These are phyloP conservation scores for Epinephelus awoara DNA, from an alignment of 2,797 vertebrate species.

Conservation along the genomic window DNA sequence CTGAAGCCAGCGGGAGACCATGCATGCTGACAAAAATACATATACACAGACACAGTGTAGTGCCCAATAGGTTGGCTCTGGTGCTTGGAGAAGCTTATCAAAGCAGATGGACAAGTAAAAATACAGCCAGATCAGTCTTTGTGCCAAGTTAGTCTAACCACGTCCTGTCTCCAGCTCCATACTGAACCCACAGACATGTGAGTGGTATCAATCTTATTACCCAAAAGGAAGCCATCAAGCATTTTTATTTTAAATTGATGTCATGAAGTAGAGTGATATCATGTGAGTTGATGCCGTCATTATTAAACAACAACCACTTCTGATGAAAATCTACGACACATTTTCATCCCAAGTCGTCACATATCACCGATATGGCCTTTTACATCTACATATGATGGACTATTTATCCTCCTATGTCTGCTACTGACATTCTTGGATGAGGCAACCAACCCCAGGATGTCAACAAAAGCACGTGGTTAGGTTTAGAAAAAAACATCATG, in stretches of 20 bases:
- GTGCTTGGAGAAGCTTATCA: constrained; percentile 15
- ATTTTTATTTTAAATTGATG: not conserved
- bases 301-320: no score
- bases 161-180: not conserved
- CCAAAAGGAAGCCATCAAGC: not conserved
- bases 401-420: no score
- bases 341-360: no score
- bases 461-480: no score
- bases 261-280: no score
- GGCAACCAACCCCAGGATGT: no score
- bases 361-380: no score
- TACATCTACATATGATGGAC: no score
- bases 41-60: not conserved
- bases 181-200: not conserved
- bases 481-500: no score
- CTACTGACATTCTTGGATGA: no score
- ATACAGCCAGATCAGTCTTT: constrained; percentile 6
- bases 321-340: no score
- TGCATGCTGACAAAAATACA: constrained; percentile 8
- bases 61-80: constrained; percentile 5
- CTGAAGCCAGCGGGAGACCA: constrained; percentile 24
- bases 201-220: not conserved
- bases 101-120: constrained; percentile 48
- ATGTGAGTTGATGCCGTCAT: no score
- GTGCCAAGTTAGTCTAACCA: not conserved